Evolutionary conservation across 2,888 invertebrate genomes (phyloP).

Genomic region (Heliothis peltigera): DNA sequence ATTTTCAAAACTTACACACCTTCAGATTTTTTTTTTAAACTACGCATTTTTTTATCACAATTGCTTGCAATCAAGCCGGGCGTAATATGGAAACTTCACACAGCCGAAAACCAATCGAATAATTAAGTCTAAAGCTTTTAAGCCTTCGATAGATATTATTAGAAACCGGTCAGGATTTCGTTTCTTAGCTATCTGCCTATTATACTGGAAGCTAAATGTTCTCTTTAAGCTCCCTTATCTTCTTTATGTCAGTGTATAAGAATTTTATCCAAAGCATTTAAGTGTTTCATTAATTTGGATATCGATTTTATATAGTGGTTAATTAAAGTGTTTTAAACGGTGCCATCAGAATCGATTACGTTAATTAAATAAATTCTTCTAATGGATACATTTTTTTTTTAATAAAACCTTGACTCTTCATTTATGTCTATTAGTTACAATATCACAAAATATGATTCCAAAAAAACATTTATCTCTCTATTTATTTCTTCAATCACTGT

Average conservation of each 20-base stretch:
- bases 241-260: slow-evolving; percentile 73
- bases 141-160: slow-evolving; percentile 73
- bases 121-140: slow-evolving; percentile 80
- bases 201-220: slow-evolving; percentile 73
- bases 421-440: too few relatives aligned
- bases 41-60: slow-evolving; percentile 35
- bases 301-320: slow-evolving; percentile 59
- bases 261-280: slow-evolving; percentile 70
- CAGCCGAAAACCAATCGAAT: slow-evolving; percentile 72
- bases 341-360: slow-evolving; percentile 41
- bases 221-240: slow-evolving; percentile 75
- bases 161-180: slow-evolving; percentile 76
- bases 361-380: slow-evolving; percentile 40
- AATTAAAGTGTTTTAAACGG: slow-evolving; percentile 66
- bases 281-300: slow-evolving; percentile 67
- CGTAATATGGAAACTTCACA: slow-evolving; percentile 62
- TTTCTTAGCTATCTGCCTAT: slow-evolving; percentile 67
- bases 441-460: neutral
- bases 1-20: neutral
- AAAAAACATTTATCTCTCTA: too few relatives aligned
- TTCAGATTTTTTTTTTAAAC: neutral
- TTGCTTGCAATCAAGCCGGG: slow-evolving; percentile 55
- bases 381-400: slow-evolving; percentile 39
- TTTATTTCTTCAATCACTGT: too few relatives aligned
- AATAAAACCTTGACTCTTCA: too few relatives aligned